Evolutionary conservation across 2,888 invertebrate genomes (phyloP).

Genomic region (Toxonevra muliebris): DNA sequence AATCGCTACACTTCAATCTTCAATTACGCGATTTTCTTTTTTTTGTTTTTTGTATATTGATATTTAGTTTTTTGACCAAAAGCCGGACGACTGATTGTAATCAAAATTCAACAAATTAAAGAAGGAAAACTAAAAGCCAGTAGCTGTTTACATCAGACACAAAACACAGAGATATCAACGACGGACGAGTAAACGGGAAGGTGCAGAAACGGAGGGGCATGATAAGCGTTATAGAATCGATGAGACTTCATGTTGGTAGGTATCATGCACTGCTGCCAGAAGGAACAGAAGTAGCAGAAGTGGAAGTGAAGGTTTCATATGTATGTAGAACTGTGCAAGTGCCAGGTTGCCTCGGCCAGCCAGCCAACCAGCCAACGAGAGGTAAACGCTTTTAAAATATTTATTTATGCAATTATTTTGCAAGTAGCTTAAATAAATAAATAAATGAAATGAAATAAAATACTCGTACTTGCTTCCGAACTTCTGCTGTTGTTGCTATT

Average conservation of each 20-base stretch:
- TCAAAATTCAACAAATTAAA: constrained; percentile 34
- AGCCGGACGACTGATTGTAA: constrained; percentile 27
- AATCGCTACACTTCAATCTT: constrained; percentile 4
- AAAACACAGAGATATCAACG: background rate
- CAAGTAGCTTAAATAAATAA: constrained; percentile 61
- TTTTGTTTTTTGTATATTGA: background rate
- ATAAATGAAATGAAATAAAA: constrained; percentile 50
- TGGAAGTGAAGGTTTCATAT: constrained; percentile 9
- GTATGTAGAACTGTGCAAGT: constrained; percentile 2
- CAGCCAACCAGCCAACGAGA: background rate
- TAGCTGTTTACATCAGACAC: background rate
- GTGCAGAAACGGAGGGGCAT: background rate
- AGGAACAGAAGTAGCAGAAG: background rate
- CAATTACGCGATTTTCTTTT: background rate
- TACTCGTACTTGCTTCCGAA: background rate
- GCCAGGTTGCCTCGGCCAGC: background rate
- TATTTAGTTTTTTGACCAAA: background rate
- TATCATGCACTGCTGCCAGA: background rate
- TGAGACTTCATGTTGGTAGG: constrained; percentile 5
- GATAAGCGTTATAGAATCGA: background rate
- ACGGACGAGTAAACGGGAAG: background rate
- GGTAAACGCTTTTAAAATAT: constrained; percentile 50
- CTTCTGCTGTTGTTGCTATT: no score
- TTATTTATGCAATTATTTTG: constrained; percentile 61
- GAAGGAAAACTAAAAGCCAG: constrained; percentile 5